These are phyloP conservation scores for Gadus macrocephalus DNA, from an alignment of 2,113 vertebrate species.

Conservation along the genomic window DNA sequence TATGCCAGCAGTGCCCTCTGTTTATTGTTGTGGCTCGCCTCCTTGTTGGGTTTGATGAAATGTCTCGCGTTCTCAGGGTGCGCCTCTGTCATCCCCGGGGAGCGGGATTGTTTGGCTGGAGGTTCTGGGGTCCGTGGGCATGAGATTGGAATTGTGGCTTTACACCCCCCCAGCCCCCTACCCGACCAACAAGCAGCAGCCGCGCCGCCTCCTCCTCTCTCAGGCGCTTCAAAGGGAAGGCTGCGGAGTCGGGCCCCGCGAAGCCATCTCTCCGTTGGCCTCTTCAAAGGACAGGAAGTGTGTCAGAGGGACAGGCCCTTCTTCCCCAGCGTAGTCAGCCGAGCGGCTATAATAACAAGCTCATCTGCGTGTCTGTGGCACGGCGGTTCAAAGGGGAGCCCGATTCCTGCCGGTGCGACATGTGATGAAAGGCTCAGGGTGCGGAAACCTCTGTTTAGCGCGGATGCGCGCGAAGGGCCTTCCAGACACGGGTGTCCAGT, in stretches of 20 bases:
- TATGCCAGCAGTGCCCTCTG: no score
- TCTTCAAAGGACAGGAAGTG: conserved; percentile 81
- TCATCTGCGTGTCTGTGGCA: conserved; percentile 71
- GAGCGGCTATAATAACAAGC: conserved; percentile 72
- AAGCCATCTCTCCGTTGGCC: conserved; percentile 72
- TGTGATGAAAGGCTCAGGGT: conserved; percentile 64
- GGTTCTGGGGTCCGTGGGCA: conserved; percentile 39
- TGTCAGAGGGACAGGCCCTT: conserved; percentile 72
- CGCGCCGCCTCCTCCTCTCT: conserved; percentile 2
- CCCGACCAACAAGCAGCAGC: no score
- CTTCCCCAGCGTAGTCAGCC: conserved; percentile 65
- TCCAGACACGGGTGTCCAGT: conserved; percentile 30
- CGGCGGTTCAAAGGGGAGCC: conserved; percentile 67
- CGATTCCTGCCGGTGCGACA: conserved; percentile 62
- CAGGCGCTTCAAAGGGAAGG: conserved; percentile 65
- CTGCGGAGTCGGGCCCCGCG: conserved; percentile 61
- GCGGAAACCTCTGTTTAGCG: conserved; percentile 61
- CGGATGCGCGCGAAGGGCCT: conserved; percentile 34
- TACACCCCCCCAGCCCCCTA: conserved; percentile 50
- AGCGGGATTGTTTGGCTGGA: conserved; percentile 31
- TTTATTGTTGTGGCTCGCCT: conserved; percentile 14
- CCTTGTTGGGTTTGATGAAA: conserved; percentile 22
- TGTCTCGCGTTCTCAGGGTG: conserved; percentile 23
- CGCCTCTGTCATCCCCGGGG: background rate
- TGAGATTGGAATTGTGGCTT: conserved; percentile 49